Conservation (phyloP, 2,888 invertebrate genomes). For the Periphyllus acericola region DNA sequence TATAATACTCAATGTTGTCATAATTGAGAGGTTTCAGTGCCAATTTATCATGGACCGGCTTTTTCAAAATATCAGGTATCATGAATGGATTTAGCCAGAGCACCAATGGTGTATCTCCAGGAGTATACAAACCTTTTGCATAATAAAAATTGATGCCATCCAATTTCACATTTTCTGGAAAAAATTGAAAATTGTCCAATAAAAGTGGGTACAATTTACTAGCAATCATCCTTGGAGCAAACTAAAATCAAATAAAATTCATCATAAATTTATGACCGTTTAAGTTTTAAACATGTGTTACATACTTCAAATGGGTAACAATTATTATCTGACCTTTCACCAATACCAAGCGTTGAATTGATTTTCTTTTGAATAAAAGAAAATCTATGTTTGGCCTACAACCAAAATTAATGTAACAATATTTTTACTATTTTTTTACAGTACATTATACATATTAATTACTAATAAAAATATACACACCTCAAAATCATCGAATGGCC, state of each 20-base stretch:
- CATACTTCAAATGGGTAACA: conserved; percentile 48
- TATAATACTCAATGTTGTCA: conserved; percentile 30
- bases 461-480: conserved; percentile 23
- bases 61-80: conserved; percentile 80
- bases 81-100: conserved; percentile 92
- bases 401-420: conserved; percentile 11
- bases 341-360: conserved; percentile 28
- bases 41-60: conserved; percentile 63
- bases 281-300: not conserved
- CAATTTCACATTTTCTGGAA: conserved; percentile 68
- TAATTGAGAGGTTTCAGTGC: conserved; percentile 16
- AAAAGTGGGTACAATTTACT: conserved; percentile 17
- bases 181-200: conserved; percentile 48
- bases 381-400: conserved; percentile 56
- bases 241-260: conserved; percentile 9
- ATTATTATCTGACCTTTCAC: conserved; percentile 36
- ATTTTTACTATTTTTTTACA: not conserved
- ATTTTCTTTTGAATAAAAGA: conserved; percentile 51
- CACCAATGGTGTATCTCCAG: conserved; percentile 86
- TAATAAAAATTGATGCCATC: conserved; percentile 95
- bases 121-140: conserved; percentile 79
- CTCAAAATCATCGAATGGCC: conserved; percentile 57
- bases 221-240: conserved; percentile 40
- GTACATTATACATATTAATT: not conserved
- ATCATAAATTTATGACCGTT: not conserved